Evolutionary conservation across 2,888 invertebrate species (phyloP).

Genomic region (Physocephala rufipes): DNA sequence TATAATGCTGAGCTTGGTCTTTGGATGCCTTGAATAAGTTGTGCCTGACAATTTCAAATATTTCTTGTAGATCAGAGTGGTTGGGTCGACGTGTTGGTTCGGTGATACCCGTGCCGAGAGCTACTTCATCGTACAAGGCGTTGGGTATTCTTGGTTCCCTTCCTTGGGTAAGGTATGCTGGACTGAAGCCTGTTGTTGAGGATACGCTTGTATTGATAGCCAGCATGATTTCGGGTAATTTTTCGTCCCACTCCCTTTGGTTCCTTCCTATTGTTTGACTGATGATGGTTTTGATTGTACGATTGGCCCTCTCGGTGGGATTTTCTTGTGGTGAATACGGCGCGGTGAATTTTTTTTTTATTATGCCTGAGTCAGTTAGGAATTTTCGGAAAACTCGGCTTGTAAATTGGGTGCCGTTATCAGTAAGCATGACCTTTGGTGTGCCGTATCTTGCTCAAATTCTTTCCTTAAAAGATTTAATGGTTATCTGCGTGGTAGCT

Average conservation of each 20-base stretch:
- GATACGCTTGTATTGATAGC: conserved; percentile 14
- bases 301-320: conserved; percentile 19
- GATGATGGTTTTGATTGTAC: conserved; percentile 12
- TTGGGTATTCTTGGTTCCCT: too few species aligned
- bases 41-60: too few species aligned
- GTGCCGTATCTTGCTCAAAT: not conserved
- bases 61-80: too few species aligned
- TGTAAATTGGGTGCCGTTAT: conserved; percentile 32
- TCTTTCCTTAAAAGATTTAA: not conserved
- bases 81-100: too few species aligned
- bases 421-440: conserved; percentile 24
- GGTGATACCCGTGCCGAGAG: too few species aligned
- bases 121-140: too few species aligned
- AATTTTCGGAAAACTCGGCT: not conserved
- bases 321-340: conserved; percentile 14
- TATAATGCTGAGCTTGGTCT: too few species aligned
- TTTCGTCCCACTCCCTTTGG: conserved; percentile 12
- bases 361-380: too few species aligned
- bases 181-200: conserved; percentile 9
- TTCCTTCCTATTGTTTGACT: not conserved
- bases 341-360: not conserved
- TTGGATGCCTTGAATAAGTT: too few species aligned
- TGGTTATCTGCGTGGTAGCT: not conserved
- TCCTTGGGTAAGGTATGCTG: too few species aligned
- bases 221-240: conserved; percentile 14